Percentiles rank a stretch among this genome's conserved stretches.
phyloP scores from a whole-genome alignment of 1,140 invertebrate genomes.

The Nebria ingens region DNA sequence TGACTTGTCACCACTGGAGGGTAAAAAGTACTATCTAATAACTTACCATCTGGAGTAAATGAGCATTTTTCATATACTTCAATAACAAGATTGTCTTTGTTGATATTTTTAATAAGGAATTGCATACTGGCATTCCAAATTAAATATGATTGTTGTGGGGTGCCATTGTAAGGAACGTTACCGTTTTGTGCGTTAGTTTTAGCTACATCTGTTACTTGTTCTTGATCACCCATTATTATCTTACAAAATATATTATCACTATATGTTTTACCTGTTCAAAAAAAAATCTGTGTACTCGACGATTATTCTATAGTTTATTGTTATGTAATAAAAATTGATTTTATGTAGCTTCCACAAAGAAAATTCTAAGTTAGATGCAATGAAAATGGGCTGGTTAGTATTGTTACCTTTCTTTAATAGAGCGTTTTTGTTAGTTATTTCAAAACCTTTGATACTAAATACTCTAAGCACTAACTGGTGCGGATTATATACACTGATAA shows the following conservation, averaged over 20 bases:
- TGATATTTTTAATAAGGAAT: slow-evolving; percentile 62
- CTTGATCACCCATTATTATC: slow-evolving; percentile 66
- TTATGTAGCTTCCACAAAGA: too few species aligned
- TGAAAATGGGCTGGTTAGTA: too few species aligned
- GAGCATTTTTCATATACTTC: slow-evolving; percentile 69
- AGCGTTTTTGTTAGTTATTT: background rate
- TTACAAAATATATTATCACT: slow-evolving; percentile 61
- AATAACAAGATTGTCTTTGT: slow-evolving; percentile 64
- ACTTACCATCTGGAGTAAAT: slow-evolving; percentile 66
- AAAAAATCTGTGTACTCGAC: too few species aligned
- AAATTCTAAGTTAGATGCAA: too few species aligned
- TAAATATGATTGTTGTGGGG: slow-evolving; percentile 38
- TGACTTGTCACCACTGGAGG: too few species aligned
- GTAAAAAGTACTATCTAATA: too few species aligned
- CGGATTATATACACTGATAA: background rate
- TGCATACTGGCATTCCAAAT: slow-evolving; percentile 79
- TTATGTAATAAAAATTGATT: background rate
- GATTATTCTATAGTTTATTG: too few species aligned
- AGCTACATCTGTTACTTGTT: slow-evolving; percentile 58
- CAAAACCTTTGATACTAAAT: background rate
- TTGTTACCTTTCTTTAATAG: background rate
- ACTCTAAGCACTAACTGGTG: background rate
- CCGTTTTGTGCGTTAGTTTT: slow-evolving; percentile 38
- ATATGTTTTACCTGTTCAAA: slow-evolving; percentile 15
- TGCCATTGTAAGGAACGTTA: slow-evolving; percentile 22